Evolutionary conservation across 2,113 vertebrate species (phyloP).

Genomic region (Tachuris rubrigastra): DNA sequence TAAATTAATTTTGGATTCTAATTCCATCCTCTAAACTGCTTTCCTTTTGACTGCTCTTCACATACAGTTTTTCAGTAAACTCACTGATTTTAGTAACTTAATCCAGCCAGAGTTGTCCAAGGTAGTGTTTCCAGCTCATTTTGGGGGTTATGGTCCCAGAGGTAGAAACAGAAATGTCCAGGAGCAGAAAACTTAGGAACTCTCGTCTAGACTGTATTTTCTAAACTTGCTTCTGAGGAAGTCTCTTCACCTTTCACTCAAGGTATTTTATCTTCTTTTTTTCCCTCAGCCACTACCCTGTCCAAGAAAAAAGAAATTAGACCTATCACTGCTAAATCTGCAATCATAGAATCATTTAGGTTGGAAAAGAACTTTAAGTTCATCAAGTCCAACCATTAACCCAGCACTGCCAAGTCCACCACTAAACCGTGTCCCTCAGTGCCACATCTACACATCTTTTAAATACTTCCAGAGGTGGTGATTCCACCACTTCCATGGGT

Average conservation of each 20-base stretch:
- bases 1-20: background rate
- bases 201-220: background rate
- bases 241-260: background rate
- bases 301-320: background rate
- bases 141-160: background rate
- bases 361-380: background rate
- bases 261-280: background rate
- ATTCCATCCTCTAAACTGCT: background rate
- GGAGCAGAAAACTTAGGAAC: background rate
- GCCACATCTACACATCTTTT: background rate
- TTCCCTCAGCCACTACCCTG: background rate
- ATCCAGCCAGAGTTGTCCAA: background rate
- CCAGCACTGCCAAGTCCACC: background rate
- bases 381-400: background rate
- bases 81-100: background rate
- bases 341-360: background rate
- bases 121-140: background rate
- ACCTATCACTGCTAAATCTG: background rate
- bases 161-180: background rate
- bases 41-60: background rate
- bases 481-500: background rate
- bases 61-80: background rate
- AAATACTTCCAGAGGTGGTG: background rate
- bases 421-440: background rate
- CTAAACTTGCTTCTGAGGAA: background rate